Evolutionary conservation across 2,113 vertebrate species (phyloP), one percentile per base, ranked within the genome.

Genomic region (Mobula hypostoma): DNA sequence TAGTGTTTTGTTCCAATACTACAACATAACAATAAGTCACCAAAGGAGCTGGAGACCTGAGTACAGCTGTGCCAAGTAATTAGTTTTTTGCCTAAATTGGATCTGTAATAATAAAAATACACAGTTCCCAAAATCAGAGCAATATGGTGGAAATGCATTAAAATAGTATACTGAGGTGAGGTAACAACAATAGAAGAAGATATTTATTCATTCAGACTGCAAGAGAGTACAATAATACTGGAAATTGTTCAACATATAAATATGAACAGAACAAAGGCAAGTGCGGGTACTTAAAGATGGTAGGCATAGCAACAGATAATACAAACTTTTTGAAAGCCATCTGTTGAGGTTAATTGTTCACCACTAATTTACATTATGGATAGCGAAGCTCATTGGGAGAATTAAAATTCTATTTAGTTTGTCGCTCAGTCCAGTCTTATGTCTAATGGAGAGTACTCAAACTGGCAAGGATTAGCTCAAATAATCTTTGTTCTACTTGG

Each of bases 31-130:
- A 93, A 76, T 93, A 74, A 72, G 27, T 93, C 91, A 72, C 91
- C 36, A 74, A 74, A 76, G 17, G 91, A 74, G 40, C 70, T 93
- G 36, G 91, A 74, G 68, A 74, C 91, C 24, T 29, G 70, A 40
- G 91, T 93, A 36, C 91, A 93, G 91, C 36, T 74, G 91, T 93
- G 91, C 91, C 91, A 93, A 93, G 91, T 93, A 76, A 93, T 93
- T 93, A 74, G 68, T 76, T 93, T 93, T 74, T 74, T 72, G 68
- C 91, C 91, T 93, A 72, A 93, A 93, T 93, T 93, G 40, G 19
- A 93, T 93, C 91, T 7, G 91, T 24, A 74, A 74, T 72, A 29
- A 74, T 72, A 92, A 24, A 93, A 93, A 74, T 76, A 32, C 68
- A 72, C 68, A 93, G 36, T 93, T 93, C 36, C 24, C 48, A 70